Percentiles rank a stretch among this genome's conserved stretches.
Evolutionary conservation across 2,113 vertebrate species (phyloP).

Genomic region (Dendropsophus ebraccatus): DNA sequence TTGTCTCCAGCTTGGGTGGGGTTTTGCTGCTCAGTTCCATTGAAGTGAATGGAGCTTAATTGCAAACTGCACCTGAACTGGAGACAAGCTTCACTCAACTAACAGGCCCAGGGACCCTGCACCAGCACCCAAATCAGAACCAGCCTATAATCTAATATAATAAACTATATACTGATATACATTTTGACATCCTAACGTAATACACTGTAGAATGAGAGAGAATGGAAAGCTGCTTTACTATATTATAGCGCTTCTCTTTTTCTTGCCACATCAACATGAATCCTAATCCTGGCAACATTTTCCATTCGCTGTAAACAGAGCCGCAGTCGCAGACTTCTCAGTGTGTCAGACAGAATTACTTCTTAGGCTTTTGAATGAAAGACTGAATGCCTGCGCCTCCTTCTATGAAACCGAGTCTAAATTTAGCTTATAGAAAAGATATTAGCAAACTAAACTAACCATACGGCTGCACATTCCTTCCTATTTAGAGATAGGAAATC

Average conservation of each 20-base stretch:
- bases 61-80: too few species aligned
- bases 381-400: conserved; percentile 33
- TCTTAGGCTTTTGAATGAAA: conserved; percentile 31
- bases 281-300: conserved; percentile 39
- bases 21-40: too few species aligned
- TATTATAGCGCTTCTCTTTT: background rate
- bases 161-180: background rate
- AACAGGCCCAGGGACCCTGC: too few species aligned
- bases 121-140: background rate
- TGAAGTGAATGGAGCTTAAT: too few species aligned
- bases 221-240: conserved; percentile 8
- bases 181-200: background rate
- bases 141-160: background rate
- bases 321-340: conserved; percentile 46
- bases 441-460: conserved; percentile 54
- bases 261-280: conserved; percentile 51
- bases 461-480: conserved; percentile 38
- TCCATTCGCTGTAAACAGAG: conserved; percentile 49
- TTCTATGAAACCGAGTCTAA: conserved; percentile 11
- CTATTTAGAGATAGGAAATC: conserved; percentile 33
- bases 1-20: too few species aligned
- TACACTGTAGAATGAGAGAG: background rate
- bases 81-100: too few species aligned
- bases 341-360: conserved; percentile 22
- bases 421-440: conserved; percentile 52